phyloP scores from a whole-genome alignment of 92 coral and sea anemone genomes.

The Porites lobata region DNA sequence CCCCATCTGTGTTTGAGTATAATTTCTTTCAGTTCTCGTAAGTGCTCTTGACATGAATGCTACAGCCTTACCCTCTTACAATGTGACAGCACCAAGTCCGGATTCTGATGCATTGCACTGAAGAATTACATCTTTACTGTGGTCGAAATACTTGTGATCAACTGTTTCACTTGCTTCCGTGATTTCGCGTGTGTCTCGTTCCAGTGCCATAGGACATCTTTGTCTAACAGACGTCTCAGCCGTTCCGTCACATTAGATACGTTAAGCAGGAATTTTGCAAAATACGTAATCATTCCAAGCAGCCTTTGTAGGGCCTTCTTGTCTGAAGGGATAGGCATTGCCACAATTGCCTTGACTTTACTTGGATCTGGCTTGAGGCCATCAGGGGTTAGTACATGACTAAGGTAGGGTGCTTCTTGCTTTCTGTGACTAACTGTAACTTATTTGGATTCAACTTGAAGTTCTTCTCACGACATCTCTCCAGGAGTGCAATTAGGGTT shows the following conservation, averaged over 20 bases:
- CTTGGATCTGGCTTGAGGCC: background rate
- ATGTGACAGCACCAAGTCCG: slow-evolving; percentile 32
- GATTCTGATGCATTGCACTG: slow-evolving; percentile 36
- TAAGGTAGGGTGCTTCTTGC: background rate
- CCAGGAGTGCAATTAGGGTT: background rate
- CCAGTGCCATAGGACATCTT: too few relatives aligned
- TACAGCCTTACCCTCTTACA: slow-evolving; percentile 23
- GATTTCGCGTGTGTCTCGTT: slow-evolving; percentile 20
- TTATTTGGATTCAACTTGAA: background rate
- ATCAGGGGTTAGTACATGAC: background rate
- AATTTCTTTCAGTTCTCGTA: slow-evolving; percentile 2
- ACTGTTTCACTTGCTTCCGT: slow-evolving; percentile 12
- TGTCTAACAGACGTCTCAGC: slow-evolving; percentile 2
- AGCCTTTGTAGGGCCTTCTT: slow-evolving; percentile 24
- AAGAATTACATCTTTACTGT: slow-evolving; percentile 19
- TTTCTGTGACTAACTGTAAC: background rate
- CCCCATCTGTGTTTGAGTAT: background rate
- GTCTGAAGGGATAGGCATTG: background rate
- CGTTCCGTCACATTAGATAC: slow-evolving; percentile 18
- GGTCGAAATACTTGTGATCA: slow-evolving; percentile 12
- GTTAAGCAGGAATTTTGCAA: slow-evolving; percentile 10
- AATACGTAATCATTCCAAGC: slow-evolving; percentile 21
- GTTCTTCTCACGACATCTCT: slow-evolving; percentile 1
- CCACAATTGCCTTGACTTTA: slow-evolving; percentile 11
- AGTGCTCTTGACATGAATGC: slow-evolving; percentile 10